phyloP scores from a whole-genome alignment of 2,113 vertebrate genomes.

The Solenodon paradoxus region DNA sequence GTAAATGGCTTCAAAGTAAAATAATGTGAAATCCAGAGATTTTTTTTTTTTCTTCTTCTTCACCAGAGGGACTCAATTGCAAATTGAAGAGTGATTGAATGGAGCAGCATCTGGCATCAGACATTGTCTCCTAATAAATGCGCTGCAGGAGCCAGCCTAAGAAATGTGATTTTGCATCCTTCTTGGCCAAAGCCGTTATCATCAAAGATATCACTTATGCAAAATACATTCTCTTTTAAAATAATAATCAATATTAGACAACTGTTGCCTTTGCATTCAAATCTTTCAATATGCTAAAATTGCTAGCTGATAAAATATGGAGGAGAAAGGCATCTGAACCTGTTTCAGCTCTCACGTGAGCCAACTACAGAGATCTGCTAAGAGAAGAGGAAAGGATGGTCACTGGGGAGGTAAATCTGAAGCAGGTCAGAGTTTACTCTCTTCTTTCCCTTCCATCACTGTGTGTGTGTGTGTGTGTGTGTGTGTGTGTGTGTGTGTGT shows the following conservation, averaged over 20 bases:
- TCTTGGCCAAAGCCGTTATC: not conserved
- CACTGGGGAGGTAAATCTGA: not conserved
- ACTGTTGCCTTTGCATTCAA: conserved; percentile 35
- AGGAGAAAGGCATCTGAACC: not conserved
- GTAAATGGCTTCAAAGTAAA: not conserved
- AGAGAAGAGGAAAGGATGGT: not conserved
- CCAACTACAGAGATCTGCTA: not conserved
- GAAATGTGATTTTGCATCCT: conserved; percentile 19
- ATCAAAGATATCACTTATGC: conserved; percentile 13
- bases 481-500: not conserved
- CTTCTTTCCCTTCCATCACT: not conserved
- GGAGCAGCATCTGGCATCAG: not conserved
- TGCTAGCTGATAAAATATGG: not conserved
- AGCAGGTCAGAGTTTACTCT: not conserved
- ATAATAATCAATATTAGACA: conserved; percentile 48
- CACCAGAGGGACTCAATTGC: not conserved
- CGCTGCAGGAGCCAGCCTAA: not conserved
- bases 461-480: not conserved
- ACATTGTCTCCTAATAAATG: not conserved
- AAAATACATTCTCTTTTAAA: conserved; percentile 52
- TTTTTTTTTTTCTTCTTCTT: not conserved
- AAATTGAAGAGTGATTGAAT: conserved; percentile 34
- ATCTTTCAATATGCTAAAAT: not conserved
- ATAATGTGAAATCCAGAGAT: not conserved
- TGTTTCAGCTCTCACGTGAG: not conserved